Conservation (phyloP, 1,140 invertebrate genomes). For the Orussus abietinus region DNA sequence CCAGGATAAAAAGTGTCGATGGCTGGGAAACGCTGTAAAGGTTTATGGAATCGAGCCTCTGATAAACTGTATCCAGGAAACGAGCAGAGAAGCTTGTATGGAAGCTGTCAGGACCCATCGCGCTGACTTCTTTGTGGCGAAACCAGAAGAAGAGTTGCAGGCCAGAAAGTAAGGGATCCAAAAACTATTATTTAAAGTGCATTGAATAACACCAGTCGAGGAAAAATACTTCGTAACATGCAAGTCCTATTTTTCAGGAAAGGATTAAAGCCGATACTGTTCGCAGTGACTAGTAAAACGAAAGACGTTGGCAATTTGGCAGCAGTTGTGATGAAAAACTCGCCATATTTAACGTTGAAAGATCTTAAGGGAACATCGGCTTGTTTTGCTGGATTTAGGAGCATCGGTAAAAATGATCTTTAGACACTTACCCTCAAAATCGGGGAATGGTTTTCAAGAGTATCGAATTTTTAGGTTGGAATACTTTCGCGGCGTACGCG, state of each 20-base stretch:
- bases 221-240: neutral
- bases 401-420: slow-evolving; percentile 59
- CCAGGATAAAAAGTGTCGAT: slow-evolving; percentile 70
- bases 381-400: slow-evolving; percentile 66
- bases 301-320: slow-evolving; percentile 63
- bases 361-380: slow-evolving; percentile 66
- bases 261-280: slow-evolving; percentile 64
- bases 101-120: slow-evolving; percentile 55
- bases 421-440: slow-evolving; percentile 5
- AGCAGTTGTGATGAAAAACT: slow-evolving; percentile 65
- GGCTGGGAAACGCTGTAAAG: slow-evolving; percentile 65
- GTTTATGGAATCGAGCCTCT: slow-evolving; percentile 70
- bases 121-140: slow-evolving; percentile 64
- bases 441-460: neutral
- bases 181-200: slow-evolving; percentile 1
- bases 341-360: slow-evolving; percentile 55
- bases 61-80: slow-evolving; percentile 63
- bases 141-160: slow-evolving; percentile 58
- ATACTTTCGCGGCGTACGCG: slow-evolving; percentile 53
- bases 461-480: slow-evolving; percentile 48
- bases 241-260: slow-evolving; percentile 34
- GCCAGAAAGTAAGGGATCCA: slow-evolving; percentile 49
- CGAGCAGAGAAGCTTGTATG: slow-evolving; percentile 61
- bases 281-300: slow-evolving; percentile 59
- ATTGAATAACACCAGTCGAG: slow-evolving; percentile 3